A percentile compares a stretch with the other conserved stretches of the same genome.
phyloP scores from a whole-genome alignment of 2,113 vertebrate genomes.

The Pavo muticus region DNA sequence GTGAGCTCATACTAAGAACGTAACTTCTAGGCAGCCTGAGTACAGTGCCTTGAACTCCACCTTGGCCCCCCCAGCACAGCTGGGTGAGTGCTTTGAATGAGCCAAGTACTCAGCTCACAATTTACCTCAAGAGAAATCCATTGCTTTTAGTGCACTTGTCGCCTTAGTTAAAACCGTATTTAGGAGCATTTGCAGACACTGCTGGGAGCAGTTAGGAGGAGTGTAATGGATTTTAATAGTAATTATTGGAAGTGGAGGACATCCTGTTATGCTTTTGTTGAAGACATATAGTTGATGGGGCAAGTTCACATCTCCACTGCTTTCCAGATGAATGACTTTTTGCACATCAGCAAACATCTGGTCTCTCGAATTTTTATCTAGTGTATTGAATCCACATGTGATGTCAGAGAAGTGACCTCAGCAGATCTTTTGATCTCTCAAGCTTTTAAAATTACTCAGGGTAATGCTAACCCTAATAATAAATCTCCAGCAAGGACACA shows the following conservation, averaged over 20 bases:
- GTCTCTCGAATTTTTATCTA: slow-evolving; percentile 19
- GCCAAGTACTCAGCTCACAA: not conserved
- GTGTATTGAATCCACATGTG: not conserved
- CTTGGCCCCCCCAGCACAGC: not conserved
- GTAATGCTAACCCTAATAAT: slow-evolving; percentile 29
- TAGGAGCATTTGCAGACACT: not conserved
- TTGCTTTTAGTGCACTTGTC: not conserved
- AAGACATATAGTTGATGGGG: not conserved
- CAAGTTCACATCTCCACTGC: not conserved
- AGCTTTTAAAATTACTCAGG: slow-evolving; percentile 15
- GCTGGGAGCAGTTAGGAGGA: not conserved
- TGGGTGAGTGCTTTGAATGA: accelerated
- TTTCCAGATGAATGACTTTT: slow-evolving; percentile 12
- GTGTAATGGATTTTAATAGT: not conserved
- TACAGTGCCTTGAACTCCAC: not conserved
- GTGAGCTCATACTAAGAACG: not conserved
- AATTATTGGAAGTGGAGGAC: not conserved
- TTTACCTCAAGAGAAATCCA: not conserved
- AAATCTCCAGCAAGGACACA: slow-evolving; percentile 27
- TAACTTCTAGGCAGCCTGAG: not conserved
- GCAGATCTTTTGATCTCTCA: slow-evolving; percentile 33
- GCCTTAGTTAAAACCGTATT: not conserved
- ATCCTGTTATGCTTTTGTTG: not conserved
- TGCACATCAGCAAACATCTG: not conserved
- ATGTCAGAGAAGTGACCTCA: slow-evolving; percentile 28